Percentiles rank a stretch among this genome's conserved stretches.
These are phyloP conservation scores for Ennomos fuscantarius DNA, from an alignment of 2,888 invertebrate genomes.

Conservation along the genomic window DNA sequence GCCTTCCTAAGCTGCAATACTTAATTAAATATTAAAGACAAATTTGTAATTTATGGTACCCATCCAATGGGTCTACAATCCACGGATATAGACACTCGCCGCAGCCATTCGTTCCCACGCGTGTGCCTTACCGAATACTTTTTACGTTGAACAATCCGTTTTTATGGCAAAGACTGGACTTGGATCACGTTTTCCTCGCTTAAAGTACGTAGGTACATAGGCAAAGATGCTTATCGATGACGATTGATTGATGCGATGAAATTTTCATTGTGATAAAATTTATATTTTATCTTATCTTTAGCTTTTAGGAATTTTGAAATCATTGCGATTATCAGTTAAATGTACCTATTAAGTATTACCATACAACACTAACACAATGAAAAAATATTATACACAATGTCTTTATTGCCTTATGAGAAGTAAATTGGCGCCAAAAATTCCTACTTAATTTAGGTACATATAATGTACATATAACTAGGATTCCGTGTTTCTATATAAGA, in stretches of 20 bases:
- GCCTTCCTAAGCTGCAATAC: too few species aligned
- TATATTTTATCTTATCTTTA: too few species aligned
- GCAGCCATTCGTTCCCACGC: conserved; percentile 72
- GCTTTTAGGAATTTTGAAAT: not conserved
- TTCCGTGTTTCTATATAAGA: too few species aligned
- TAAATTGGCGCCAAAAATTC: too few species aligned
- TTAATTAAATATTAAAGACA: too few species aligned
- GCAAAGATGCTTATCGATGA: conserved; percentile 51
- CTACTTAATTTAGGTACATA: too few species aligned
- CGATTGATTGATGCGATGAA: conserved; percentile 45
- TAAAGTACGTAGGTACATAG: conserved; percentile 47
- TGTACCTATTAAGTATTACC: too few species aligned
- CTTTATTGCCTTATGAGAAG: too few species aligned
- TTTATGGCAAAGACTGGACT: conserved; percentile 72
- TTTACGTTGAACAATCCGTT: conserved; percentile 69
- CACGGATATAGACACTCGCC: conserved; percentile 36
- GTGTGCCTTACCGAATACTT: conserved; percentile 80
- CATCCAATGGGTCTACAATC: conserved; percentile 47
- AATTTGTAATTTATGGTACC: conserved; percentile 18
- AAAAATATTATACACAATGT: too few species aligned
- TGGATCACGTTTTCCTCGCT: conserved; percentile 75
- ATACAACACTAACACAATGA: too few species aligned
- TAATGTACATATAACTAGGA: too few species aligned
- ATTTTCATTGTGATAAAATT: conserved; percentile 28
- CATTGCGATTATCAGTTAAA: too few species aligned